A percentile compares a stretch with the other conserved stretches of the same genome.
These are phyloP conservation scores for Drepanosiphum platanoidis DNA, from an alignment of 2,888 invertebrate species.

Conservation along the genomic window DNA sequence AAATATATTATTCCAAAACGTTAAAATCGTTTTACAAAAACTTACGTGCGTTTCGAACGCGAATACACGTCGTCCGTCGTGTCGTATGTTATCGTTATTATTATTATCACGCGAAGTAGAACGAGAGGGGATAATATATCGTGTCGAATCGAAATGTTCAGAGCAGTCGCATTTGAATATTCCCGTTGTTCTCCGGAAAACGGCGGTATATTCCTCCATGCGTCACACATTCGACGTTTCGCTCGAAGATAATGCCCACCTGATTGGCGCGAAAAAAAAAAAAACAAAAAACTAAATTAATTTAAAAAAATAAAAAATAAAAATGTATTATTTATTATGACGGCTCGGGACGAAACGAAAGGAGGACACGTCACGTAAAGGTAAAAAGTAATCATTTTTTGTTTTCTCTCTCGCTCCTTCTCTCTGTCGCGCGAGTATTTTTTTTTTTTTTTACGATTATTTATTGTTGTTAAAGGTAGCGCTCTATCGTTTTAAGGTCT, in stretches of 20 bases:
- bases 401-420: conserved; percentile 35
- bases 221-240: neutral
- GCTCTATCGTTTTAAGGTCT: conserved; percentile 62
- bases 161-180: conserved; percentile 11
- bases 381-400: conserved; percentile 59
- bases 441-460: conserved; percentile 60
- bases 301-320: conserved; percentile 43
- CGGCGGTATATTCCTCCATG: neutral
- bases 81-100: neutral
- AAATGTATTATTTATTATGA: conserved; percentile 53
- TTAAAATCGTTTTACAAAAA: neutral
- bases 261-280: no score
- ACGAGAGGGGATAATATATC: conserved; percentile 5
- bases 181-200: neutral
- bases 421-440: conserved; percentile 39
- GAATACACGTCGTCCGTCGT: neutral
- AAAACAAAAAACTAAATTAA: conserved; percentile 45
- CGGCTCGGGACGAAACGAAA: conserved; percentile 39
- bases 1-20: no score
- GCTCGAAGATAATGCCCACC: conserved; percentile 19
- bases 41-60: neutral
- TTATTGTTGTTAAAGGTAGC: conserved; percentile 61
- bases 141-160: conserved; percentile 9
- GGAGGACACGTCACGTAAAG: conserved; percentile 60
- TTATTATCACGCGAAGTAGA: neutral